Percentiles rank a stretch among this genome's conserved stretches.
Conservation (phyloP, 92 coral and sea anemone species). For the Meandrina meandrites region DNA sequence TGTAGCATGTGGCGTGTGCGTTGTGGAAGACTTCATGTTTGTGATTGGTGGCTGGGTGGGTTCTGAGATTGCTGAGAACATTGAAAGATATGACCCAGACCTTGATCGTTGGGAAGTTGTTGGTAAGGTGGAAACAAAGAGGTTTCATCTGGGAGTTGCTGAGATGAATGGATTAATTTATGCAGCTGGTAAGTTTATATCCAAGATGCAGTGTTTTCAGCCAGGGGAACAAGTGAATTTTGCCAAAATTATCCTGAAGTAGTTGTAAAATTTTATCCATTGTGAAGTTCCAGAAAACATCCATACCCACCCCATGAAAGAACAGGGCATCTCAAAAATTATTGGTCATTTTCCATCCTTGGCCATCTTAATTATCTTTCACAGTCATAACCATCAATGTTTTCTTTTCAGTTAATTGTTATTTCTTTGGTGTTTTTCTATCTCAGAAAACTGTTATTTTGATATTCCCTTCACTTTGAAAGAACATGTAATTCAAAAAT, state of each 20-base stretch:
- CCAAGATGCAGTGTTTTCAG: not conserved
- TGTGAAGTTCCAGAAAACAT: too few species aligned
- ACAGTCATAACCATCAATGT: too few species aligned
- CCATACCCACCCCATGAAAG: too few species aligned
- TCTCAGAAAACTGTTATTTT: too few species aligned
- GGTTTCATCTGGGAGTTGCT: conserved; percentile 88
- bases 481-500: too few species aligned
- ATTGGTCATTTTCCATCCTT: too few species aligned
- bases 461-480: too few species aligned
- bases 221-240: not conserved
- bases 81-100: conserved; percentile 87
- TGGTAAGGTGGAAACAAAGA: conserved; percentile 80
- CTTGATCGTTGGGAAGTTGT: conserved; percentile 83
- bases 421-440: too few species aligned
- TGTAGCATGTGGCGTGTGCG: conserved; percentile 89
- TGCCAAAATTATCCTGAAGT: not conserved
- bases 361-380: too few species aligned
- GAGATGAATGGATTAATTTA: conserved; percentile 86
- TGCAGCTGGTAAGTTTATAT: conserved; percentile 73
- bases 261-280: too few species aligned
- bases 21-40: conserved; percentile 83
- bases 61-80: conserved; percentile 81
- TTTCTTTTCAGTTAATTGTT: too few species aligned
- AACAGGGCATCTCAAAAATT: too few species aligned
- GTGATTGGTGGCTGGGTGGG: conserved; percentile 99